Conservation (phyloP, 2,113 vertebrate species). For the Tupaia tana region DNA sequence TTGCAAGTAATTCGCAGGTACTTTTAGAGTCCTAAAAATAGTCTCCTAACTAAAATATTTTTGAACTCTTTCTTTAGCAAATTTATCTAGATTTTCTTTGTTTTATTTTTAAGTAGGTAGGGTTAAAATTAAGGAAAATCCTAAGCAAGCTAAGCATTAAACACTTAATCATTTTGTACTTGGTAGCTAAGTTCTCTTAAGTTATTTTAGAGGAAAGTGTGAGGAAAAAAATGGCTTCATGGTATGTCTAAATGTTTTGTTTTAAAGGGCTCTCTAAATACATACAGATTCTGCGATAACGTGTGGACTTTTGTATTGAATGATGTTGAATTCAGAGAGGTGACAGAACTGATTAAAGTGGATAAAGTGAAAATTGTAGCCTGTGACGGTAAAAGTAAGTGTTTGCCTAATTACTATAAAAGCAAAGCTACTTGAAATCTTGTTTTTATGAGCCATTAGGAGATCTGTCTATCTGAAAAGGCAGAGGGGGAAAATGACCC, state of each 20-base stretch:
- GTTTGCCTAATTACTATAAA: constrained; percentile 46
- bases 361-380: constrained; percentile 99
- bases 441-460: constrained; percentile 22
- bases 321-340: constrained; percentile 98
- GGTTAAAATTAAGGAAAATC: constrained; percentile 42
- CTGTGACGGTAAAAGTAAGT: constrained; percentile 98
- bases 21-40: constrained; percentile 1
- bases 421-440: constrained; percentile 13
- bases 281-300: constrained; percentile 99
- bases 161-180: constrained; percentile 10
- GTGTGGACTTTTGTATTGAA: constrained; percentile 99
- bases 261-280: constrained; percentile 96
- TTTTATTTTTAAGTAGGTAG: background rate
- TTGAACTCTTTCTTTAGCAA: background rate
- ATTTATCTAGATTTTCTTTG: background rate
- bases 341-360: constrained; percentile 98
- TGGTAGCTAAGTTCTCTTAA: constrained; percentile 24
- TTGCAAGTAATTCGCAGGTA: constrained; percentile 9
- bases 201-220: constrained; percentile 48
- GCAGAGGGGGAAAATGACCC: background rate
- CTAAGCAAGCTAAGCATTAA: constrained; percentile 24
- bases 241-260: constrained; percentile 75
- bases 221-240: constrained; percentile 57
- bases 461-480: constrained; percentile 3
- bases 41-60: background rate